Base-by-base conservation (phyloP, 2,113 vertebrate species). In the Silurus meridionalis region DNA sequence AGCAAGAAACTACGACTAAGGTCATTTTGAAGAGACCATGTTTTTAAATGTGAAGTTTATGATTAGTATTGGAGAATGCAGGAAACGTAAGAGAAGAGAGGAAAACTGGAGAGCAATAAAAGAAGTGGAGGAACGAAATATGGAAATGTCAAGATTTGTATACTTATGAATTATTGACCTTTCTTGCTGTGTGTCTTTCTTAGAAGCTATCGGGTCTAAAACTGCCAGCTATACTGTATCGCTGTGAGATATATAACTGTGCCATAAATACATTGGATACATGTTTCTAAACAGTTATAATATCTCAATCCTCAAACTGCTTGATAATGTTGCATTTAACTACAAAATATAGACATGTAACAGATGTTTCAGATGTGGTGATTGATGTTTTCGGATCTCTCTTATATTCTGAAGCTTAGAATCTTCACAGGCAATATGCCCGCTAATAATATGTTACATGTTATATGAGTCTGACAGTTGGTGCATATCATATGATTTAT, bases 81-180 rank as follows among this genome's bases (percentile, higher is more conserved):
- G 55, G 37, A 60, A 15, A 58, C 37, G 25, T 60, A 60, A 60
- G 28, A 80, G 52, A 23, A 78, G 52, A 57, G 23, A 78, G 5
- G 28, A 46, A 46, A 25, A 17, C 57, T 80, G 78, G 55, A 60
- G 57, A 61, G 57, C 15, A 80, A 80, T 48, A 61, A 46, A 17
- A 48, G 28, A 80, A 61, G 48, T 60, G 19, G 78, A 61, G 37
- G 61, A 80, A 80, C 23, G 28, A 80, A 80, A 61, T 48, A 80
- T 57, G 58, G 78, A 80, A 80, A 80, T 80, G 78, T 80, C 78
- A 80, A 61, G 78, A 80, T 58, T 80, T 80, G 57, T 80, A 80
- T 48, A 46, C 28, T 80, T 80, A 80, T 80, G 58, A 80, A 80
- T 80, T 80, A 80, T 61, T 61, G 57, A 80, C 78, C 78, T 80